A percentile compares a stretch with the other conserved stretches of the same genome.
These are phyloP conservation scores for Drosophila barbarae DNA, from an alignment of 2,888 invertebrate species.

Conservation along the genomic window DNA sequence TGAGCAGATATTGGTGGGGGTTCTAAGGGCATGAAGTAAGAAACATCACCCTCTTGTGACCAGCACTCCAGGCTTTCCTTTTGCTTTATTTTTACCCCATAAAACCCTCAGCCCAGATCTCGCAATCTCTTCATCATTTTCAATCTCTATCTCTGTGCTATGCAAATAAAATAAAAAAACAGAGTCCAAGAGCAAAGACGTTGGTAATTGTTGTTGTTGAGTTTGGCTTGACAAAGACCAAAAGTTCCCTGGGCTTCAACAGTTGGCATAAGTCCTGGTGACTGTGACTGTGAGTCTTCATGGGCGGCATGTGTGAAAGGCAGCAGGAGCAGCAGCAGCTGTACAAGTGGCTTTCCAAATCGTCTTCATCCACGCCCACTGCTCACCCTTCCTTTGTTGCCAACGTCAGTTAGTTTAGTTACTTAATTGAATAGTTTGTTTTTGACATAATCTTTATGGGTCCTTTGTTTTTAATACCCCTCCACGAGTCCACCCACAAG, in stretches of 20 bases:
- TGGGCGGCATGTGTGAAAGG: slow-evolving; percentile 43
- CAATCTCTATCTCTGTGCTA: slow-evolving; percentile 43
- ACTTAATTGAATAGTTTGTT: slow-evolving; percentile 75
- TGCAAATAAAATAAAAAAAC: slow-evolving; percentile 41
- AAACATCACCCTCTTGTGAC: slow-evolving; percentile 7
- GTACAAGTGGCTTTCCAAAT: slow-evolving; percentile 28
- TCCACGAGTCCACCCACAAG: slow-evolving; percentile 28
- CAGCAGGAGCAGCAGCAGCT: slow-evolving; percentile 5
- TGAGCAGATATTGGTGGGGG: background rate
- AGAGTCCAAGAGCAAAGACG: slow-evolving; percentile 37
- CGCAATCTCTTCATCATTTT: slow-evolving; percentile 12
- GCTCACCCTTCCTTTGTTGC: slow-evolving; percentile 37
- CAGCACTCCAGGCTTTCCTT: background rate
- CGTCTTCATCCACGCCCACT: slow-evolving; percentile 11
- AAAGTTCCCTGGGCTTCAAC: slow-evolving; percentile 58
- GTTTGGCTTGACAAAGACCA: slow-evolving; percentile 54
- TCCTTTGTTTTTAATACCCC: slow-evolving; percentile 70
- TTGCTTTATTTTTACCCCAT: slow-evolving; percentile 5
- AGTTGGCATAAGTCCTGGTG: slow-evolving; percentile 30
- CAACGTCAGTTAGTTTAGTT: slow-evolving; percentile 74
- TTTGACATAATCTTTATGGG: slow-evolving; percentile 75
- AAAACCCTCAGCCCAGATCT: slow-evolving; percentile 1
- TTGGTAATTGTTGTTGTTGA: slow-evolving; percentile 47
- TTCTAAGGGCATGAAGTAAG: background rate
- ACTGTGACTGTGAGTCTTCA: slow-evolving; percentile 7